Base-by-base conservation (phyloP, 2,797 vertebrate species). In the Tragelaphus oryx region DNA sequence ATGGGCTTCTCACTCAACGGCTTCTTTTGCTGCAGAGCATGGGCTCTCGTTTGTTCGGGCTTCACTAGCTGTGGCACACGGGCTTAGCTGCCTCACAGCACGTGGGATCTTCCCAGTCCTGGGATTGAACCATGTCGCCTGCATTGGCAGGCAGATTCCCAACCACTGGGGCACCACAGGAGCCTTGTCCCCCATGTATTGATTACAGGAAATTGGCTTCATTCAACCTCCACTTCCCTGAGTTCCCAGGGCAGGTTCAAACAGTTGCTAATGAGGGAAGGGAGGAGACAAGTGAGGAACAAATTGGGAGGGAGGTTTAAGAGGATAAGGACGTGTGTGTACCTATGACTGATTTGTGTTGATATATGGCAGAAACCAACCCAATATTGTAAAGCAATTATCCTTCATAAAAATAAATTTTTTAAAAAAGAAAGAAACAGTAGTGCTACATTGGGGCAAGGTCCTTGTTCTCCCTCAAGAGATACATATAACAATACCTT, bases 21-120 rank as follows among this genome's bases (percentile, higher is more conserved):
- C 8, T 20, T 20, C 17, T 20, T 65, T 5, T 5, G 62, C 62
- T 65, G 8, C 17, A 33, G 62, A 65, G 62, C 4, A 10, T 0
- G 2, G n/a, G 17, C 62, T 65, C n/a, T 33, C 8, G 0, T 33
- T 30, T 65, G 62, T 65, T 33, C 4, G 0, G n/a, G 62, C 8
- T 65, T 65, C n/a, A 20, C n/a, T 65, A 65, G n/a, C n/a, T 65
- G 62, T 6, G n/a, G n/a, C n/a, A 33, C 62, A 33, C 0, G 8
- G 62, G 62, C 62, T 20, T 65, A 33, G 62, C 62, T 65, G n/a
- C 62, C 62, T 33, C n/a, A 65, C 17, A 65, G 17, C 62, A 20
- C 8, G 1, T 20, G 62, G 62, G 17, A 11, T 37, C 62, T 33
- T 65, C n/a, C 17, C n/a, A 65, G 62, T 20, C n/a, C n/a, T 65